These are phyloP conservation scores for Pterocles orientalis DNA, from an alignment of 2,113 vertebrate species.

Conservation along the genomic window DNA sequence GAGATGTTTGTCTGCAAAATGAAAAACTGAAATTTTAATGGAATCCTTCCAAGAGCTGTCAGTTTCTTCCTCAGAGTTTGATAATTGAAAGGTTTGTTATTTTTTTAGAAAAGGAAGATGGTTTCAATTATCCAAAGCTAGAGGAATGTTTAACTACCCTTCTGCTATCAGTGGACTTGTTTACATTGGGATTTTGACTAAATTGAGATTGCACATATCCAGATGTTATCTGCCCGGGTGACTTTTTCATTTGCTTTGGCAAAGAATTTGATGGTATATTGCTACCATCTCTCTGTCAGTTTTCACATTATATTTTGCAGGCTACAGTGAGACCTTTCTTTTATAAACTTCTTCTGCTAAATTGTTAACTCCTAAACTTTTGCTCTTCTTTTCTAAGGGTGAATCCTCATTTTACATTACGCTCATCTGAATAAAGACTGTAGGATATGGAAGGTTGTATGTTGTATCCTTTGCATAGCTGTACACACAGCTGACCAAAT, in stretches of 20 bases:
- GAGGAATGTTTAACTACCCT: slow-evolving; percentile 78
- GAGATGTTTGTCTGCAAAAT: slow-evolving; percentile 14
- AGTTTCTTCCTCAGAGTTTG: slow-evolving; percentile 46
- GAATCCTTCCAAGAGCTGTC: slow-evolving; percentile 53
- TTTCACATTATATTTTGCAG: background rate
- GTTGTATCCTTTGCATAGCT: background rate
- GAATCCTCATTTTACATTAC: background rate
- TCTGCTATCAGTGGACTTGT: slow-evolving; percentile 76
- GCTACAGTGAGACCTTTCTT: background rate
- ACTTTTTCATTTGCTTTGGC: slow-evolving; percentile 59
- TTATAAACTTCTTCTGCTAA: background rate
- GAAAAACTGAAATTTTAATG: slow-evolving; percentile 27
- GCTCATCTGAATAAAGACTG: background rate
- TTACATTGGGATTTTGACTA: slow-evolving; percentile 78
- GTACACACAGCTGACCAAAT: background rate
- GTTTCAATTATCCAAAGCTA: slow-evolving; percentile 77
- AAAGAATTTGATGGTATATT: slow-evolving; percentile 45
- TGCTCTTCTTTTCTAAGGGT: background rate
- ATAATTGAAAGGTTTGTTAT: slow-evolving; percentile 62
- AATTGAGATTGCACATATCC: slow-evolving; percentile 77
- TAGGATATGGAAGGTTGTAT: background rate
- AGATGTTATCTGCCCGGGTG: slow-evolving; percentile 77
- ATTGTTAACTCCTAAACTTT: background rate
- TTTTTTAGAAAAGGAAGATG: slow-evolving; percentile 63
- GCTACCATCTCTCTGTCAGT: slow-evolving; percentile 60